phyloP scores from a whole-genome alignment of 2,888 invertebrate species.

The Germaria angustata region DNA sequence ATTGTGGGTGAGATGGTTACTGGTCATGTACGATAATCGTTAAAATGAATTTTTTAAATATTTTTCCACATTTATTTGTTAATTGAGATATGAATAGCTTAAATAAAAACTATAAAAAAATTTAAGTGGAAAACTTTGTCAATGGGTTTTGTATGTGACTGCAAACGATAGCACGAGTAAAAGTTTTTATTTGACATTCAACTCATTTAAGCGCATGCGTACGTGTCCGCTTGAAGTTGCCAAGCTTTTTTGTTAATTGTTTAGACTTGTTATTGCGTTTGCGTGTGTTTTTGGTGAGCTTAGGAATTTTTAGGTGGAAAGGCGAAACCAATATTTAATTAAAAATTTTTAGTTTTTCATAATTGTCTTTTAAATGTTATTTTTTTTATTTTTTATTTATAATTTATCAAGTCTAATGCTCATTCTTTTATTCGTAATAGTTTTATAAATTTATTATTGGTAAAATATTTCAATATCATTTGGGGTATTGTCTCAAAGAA shows the following conservation, averaged over 20 bases:
- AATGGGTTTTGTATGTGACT: background rate
- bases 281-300: background rate
- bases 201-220: background rate
- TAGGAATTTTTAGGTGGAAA: background rate
- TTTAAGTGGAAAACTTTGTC: background rate
- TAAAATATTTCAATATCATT: too few relatives aligned
- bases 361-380: too few relatives aligned
- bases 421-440: too few relatives aligned
- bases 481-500: too few relatives aligned
- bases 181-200: constrained; percentile 44
- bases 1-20: constrained; percentile 10
- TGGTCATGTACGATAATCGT: background rate
- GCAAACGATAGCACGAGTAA: constrained; percentile 13
- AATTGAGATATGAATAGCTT: background rate
- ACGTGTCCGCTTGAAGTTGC: background rate
- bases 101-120: background rate
- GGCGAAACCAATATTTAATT: background rate
- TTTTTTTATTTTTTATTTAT: too few relatives aligned
- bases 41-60: background rate
- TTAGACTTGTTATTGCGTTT: background rate
- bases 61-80: background rate
- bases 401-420: too few relatives aligned
- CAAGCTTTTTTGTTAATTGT: background rate
- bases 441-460: too few relatives aligned
- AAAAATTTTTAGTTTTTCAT: background rate